Conservation (phyloP, 2,113 vertebrate genomes). For the Lophura nycthemera region DNA sequence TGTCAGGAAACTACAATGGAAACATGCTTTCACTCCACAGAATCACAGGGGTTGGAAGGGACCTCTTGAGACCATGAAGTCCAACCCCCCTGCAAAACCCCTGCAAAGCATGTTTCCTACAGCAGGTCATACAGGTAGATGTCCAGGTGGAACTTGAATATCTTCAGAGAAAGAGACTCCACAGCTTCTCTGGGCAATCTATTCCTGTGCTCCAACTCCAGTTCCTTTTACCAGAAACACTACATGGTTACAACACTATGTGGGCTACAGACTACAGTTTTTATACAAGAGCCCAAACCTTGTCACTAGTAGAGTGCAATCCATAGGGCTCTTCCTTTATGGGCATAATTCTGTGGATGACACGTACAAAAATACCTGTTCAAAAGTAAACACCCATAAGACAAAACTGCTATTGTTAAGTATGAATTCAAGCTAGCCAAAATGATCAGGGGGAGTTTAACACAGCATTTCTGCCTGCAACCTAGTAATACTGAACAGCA, state of each 20-base stretch:
- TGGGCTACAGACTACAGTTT: not conserved
- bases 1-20: not conserved
- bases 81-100: too few species aligned
- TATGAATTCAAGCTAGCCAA: rapidly evolving
- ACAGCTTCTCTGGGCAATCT: too few species aligned
- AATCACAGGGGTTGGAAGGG: too few species aligned
- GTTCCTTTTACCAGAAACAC: not conserved
- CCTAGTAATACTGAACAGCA: not conserved
- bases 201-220: not conserved
- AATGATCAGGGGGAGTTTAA: not conserved
- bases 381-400: not conserved
- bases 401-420: rapidly evolving
- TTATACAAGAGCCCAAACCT: not conserved
- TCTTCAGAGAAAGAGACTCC: too few species aligned
- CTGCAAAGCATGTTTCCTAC: too few species aligned
- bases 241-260: rapidly evolving
- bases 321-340: rapidly evolving
- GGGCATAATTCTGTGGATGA: not conserved
- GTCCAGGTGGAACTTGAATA: too few species aligned
- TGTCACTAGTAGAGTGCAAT: not conserved
- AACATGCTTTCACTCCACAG: too few species aligned
- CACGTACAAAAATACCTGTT: not conserved
- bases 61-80: too few species aligned
- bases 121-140: too few species aligned
- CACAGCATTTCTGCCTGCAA: not conserved